Percentiles rank a stretch among this genome's conserved stretches.
Conservation (phyloP, 2,888 invertebrate genomes). For the Trichacis sp. region DNA sequence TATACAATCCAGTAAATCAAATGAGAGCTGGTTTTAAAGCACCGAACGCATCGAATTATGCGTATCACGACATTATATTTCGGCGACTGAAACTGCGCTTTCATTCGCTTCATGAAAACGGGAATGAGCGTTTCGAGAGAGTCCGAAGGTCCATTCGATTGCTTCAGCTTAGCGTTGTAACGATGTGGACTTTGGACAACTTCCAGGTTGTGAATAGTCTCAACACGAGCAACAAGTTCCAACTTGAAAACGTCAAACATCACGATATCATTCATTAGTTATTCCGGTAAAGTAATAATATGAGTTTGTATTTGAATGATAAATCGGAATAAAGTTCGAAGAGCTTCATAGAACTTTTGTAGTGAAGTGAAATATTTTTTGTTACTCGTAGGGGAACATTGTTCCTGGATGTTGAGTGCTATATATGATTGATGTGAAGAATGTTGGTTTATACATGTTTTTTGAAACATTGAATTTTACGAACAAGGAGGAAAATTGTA, state of each 20-base stretch:
- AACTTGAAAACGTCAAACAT: background rate
- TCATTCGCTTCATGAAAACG: conserved; percentile 19
- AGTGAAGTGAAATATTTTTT: too few species aligned
- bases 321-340: too few species aligned
- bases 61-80: conserved; percentile 36
- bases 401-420: too few species aligned
- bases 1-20: conserved; percentile 53
- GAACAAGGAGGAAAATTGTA: too few species aligned
- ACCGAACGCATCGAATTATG: conserved; percentile 38
- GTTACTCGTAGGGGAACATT: too few species aligned
- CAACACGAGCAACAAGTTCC: conserved; percentile 38
- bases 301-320: too few species aligned
- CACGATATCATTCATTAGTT: too few species aligned
- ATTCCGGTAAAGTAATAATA: too few species aligned
- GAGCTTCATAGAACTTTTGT: too few species aligned
- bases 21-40: conserved; percentile 42
- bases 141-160: conserved; percentile 15
- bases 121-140: conserved; percentile 18
- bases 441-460: too few species aligned
- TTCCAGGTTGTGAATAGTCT: conserved; percentile 26
- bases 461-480: too few species aligned
- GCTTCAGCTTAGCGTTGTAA: conserved; percentile 7
- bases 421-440: too few species aligned
- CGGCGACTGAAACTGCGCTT: conserved; percentile 16
- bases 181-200: conserved; percentile 31